Conservation (phyloP, 2,113 vertebrate genomes). For the Ovibos moschatus region DNA sequence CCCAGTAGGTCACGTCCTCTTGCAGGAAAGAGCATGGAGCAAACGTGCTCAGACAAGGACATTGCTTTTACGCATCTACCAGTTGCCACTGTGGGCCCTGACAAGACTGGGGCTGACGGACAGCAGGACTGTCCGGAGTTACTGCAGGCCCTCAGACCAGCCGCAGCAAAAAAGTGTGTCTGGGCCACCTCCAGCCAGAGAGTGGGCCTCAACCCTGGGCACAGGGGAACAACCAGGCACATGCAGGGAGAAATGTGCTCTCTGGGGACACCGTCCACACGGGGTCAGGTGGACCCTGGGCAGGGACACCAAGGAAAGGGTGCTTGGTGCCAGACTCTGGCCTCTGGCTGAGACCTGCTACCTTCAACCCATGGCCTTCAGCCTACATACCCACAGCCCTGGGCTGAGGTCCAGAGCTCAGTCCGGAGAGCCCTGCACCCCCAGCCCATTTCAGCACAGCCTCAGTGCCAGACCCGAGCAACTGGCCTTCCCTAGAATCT, state of each 20-base stretch:
- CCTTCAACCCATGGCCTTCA: neutral
- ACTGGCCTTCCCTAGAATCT: neutral
- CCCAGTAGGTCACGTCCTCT: neutral
- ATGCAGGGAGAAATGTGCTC: neutral
- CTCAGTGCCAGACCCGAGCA: neutral
- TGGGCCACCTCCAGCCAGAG: neutral
- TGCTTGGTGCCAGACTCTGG: neutral
- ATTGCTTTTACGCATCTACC: neutral
- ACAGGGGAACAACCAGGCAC: neutral
- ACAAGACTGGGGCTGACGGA: neutral
- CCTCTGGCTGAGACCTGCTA: neutral
- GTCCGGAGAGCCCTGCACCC: neutral
- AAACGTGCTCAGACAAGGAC: neutral
- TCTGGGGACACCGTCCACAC: neutral
- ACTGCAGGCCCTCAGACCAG: neutral
- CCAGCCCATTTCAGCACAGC: neutral
- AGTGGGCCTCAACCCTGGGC: neutral
- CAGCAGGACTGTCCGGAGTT: neutral
- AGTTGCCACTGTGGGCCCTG: neutral
- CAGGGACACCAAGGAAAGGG: neutral
- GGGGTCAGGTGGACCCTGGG: neutral
- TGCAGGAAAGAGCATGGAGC: neutral
- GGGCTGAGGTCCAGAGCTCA: neutral
- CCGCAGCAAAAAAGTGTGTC: neutral
- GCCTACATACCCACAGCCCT: neutral